A percentile compares a stretch with the other conserved stretches of the same genome.
Evolutionary conservation across 2,888 invertebrate genomes (phyloP).

Genomic region (Drosophila putrida): DNA sequence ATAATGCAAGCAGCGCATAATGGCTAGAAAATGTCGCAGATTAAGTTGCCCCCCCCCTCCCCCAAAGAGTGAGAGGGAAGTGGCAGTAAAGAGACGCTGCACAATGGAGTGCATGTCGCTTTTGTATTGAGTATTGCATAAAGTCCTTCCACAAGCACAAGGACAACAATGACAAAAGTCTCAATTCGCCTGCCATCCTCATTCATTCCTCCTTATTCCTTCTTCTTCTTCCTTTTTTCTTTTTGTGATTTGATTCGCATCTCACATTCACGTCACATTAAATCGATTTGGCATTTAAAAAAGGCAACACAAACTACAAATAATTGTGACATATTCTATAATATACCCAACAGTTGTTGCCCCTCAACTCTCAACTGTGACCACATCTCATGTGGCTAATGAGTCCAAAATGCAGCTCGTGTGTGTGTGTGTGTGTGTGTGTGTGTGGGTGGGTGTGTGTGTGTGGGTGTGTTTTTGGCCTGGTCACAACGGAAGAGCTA

Average conservation of each 20-base stretch:
- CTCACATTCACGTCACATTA: slow-evolving; percentile 42
- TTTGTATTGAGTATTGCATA: slow-evolving; percentile 56
- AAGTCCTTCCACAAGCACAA: slow-evolving; percentile 44
- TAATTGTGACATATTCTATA: slow-evolving; percentile 15
- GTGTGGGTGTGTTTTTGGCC: slow-evolving; percentile 8
- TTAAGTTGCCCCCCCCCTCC: slow-evolving; percentile 59
- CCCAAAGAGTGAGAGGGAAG: too few species aligned
- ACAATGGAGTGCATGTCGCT: slow-evolving; percentile 49
- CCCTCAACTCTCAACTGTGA: background rate
- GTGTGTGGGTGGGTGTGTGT: slow-evolving; percentile 12
- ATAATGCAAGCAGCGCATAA: slow-evolving; percentile 63
- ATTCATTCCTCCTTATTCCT: too few species aligned
- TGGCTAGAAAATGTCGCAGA: slow-evolving; percentile 69
- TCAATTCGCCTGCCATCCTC: background rate
- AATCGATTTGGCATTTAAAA: slow-evolving; percentile 48
- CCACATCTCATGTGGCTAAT: slow-evolving; percentile 38
- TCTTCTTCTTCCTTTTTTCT: slow-evolving; percentile 15
- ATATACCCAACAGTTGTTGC: slow-evolving; percentile 7
- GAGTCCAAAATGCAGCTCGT: slow-evolving; percentile 43
- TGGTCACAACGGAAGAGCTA: slow-evolving; percentile 32
- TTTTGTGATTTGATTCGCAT: slow-evolving; percentile 29
- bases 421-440: slow-evolving; percentile 1
- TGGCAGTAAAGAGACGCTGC: background rate
- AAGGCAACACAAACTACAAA: slow-evolving; percentile 38
- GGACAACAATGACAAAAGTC: slow-evolving; percentile 21